phyloP scores from a whole-genome alignment of 2,888 invertebrate species.

The Lasioglossum villosulum region DNA sequence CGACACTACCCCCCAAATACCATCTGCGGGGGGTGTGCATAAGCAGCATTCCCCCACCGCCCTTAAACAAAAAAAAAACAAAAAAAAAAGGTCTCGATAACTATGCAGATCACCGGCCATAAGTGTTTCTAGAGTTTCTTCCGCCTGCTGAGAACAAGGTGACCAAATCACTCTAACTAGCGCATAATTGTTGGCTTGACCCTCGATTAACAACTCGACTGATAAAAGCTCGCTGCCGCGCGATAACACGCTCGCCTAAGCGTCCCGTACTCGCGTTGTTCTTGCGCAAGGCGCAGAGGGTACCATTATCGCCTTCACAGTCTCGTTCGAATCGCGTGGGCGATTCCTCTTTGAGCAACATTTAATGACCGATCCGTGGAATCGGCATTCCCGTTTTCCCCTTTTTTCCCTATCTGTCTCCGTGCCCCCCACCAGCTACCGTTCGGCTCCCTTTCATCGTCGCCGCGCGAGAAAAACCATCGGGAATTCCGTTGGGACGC shows the following conservation, averaged over 20 bases:
- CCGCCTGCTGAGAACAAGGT: background rate
- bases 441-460: background rate
- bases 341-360: conserved; percentile 55
- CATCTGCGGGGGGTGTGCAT: too few species aligned
- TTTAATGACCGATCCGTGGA: conserved; percentile 49
- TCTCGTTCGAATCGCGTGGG: conserved; percentile 44
- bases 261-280: conserved; percentile 19
- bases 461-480: conserved; percentile 23
- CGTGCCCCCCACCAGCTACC: background rate
- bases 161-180: conserved; percentile 39
- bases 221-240: conserved; percentile 56
- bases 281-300: conserved; percentile 64
- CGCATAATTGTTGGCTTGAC: conserved; percentile 48
- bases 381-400: conserved; percentile 32
- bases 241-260: conserved; percentile 37
- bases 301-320: conserved; percentile 63
- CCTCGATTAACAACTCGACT: conserved; percentile 26
- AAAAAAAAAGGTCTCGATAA: too few species aligned
- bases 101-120: background rate
- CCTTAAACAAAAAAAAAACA: too few species aligned
- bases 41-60: too few species aligned
- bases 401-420: background rate
- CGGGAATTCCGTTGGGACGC: background rate
- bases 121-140: background rate
- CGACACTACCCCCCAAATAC: too few species aligned